Base-by-base conservation (phyloP, 2,113 vertebrate species). In the Andinoacara biseriatus region DNA sequence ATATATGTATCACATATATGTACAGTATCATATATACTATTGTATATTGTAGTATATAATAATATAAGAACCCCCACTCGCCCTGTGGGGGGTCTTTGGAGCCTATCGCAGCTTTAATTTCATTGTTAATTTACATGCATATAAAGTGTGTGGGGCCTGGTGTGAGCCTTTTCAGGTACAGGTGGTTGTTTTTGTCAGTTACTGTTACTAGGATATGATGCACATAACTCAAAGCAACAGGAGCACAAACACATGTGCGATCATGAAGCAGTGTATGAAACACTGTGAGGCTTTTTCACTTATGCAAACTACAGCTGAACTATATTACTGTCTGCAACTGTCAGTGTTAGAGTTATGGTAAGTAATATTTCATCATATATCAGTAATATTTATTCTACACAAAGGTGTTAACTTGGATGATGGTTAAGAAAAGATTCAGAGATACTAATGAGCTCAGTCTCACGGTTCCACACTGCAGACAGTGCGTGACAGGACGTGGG, bases 401-500 rank as follows among this genome's bases (percentile, higher is more conserved):
- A 76, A 35, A 29, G 10, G 4, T 5, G 2, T 38, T 52, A 52
- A 79, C 24, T 40, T 33, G 33, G 33, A 33, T 61, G 24, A 76
- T 22, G 52, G 22, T 69, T 26, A 54, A 63, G 6, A 79, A 52
- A 62, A 6, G 9, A 63, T 58, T 40, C 17, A 29, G 58, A 75
- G 5, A 86, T 57, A 8, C 17, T 4, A 33, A 60, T 7, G 38
- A 60, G 13, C 11, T 54, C 7, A 52, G 78, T 59, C 63, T 83
- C 35, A 20, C 7, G 38, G 87, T 86, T 86, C 57, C 85, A 89
- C 62, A 87, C 40, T 77, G 67, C 17, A 84, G 62, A 74, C 26
- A 15, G 77, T 76, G 80, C 87, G 61, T 89, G 81, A 90, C 86
- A 67, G 67, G 72, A 83, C 60, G 78, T 77, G 72, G 8, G 35